Evolutionary conservation across 2,113 vertebrate genomes (phyloP).

Genomic region (Nymphicus hollandicus): DNA sequence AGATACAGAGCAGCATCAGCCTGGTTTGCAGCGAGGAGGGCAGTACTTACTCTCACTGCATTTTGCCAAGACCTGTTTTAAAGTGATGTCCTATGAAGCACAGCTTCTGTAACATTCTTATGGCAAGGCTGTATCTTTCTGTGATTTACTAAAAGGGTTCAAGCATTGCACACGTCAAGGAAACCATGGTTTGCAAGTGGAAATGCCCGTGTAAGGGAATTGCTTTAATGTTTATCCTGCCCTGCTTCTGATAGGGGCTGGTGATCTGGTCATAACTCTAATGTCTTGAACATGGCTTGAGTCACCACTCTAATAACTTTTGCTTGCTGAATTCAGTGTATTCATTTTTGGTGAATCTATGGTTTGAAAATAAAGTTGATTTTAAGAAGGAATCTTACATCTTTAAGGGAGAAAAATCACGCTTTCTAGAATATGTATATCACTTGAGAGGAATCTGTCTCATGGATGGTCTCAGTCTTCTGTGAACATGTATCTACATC

Average conservation of each 20-base stretch:
- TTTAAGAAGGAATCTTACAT: not conserved
- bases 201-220: not conserved
- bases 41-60: not conserved
- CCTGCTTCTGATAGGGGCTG: not conserved
- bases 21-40: not conserved
- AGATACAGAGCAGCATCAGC: not conserved
- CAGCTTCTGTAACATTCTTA: not conserved
- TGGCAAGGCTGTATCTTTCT: not conserved
- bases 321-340: fast-evolving
- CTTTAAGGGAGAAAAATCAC: not conserved
- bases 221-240: not conserved
- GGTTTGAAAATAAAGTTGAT: not conserved
- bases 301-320: not conserved
- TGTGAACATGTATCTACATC: not conserved
- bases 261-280: not conserved
- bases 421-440: not conserved
- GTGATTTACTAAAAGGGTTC: not conserved
- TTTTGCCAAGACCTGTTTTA: not conserved
- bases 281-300: not conserved
- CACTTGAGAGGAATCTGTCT: not conserved
- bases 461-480: not conserved
- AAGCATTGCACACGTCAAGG: not conserved
- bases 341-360: not conserved
- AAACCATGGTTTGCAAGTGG: not conserved
- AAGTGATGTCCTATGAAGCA: not conserved